Evolutionary conservation across 2,888 invertebrate species (phyloP).

Genomic region (Margaritifera margaritifera): DNA sequence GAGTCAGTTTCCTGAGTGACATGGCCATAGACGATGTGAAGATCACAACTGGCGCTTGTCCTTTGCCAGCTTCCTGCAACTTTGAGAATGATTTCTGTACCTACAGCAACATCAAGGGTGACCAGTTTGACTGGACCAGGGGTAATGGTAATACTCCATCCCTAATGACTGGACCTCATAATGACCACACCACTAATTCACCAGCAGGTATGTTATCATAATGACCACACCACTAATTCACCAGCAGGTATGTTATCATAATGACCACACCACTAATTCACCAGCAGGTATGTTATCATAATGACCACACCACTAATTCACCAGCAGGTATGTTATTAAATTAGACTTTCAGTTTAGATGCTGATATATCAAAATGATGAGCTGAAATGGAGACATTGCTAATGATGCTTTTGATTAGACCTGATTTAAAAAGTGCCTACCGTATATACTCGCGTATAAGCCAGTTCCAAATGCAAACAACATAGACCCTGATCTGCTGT

Average conservation of each 20-base stretch:
- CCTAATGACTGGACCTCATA: slow-evolving; percentile 49
- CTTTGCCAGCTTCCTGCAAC: slow-evolving; percentile 53
- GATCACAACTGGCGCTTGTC: slow-evolving; percentile 53
- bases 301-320: slow-evolving; percentile 59
- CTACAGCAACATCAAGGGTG: slow-evolving; percentile 47
- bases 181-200: slow-evolving; percentile 57
- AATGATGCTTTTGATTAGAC: too few species aligned
- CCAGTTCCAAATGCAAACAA: too few species aligned
- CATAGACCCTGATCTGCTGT: too few species aligned
- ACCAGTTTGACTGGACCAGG: slow-evolving; percentile 61
- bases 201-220: slow-evolving; percentile 35
- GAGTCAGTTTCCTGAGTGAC: slow-evolving; percentile 48
- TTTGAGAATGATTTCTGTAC: slow-evolving; percentile 61
- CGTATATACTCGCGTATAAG: too few species aligned
- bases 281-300: slow-evolving; percentile 35
- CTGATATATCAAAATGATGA: too few species aligned
- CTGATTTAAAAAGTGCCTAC: too few species aligned
- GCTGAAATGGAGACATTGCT: too few species aligned
- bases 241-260: slow-evolving; percentile 35
- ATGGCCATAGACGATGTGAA: slow-evolving; percentile 65
- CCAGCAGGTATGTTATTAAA: slow-evolving; percentile 29
- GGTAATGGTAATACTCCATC: slow-evolving; percentile 46
- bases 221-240: slow-evolving; percentile 58
- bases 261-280: slow-evolving; percentile 58
- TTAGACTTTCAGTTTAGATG: neutral